Evolutionary conservation across 2,888 invertebrate genomes (phyloP), one percentile per base, ranked within the genome.

Genomic region (Nephrotoma guestfalica): DNA sequence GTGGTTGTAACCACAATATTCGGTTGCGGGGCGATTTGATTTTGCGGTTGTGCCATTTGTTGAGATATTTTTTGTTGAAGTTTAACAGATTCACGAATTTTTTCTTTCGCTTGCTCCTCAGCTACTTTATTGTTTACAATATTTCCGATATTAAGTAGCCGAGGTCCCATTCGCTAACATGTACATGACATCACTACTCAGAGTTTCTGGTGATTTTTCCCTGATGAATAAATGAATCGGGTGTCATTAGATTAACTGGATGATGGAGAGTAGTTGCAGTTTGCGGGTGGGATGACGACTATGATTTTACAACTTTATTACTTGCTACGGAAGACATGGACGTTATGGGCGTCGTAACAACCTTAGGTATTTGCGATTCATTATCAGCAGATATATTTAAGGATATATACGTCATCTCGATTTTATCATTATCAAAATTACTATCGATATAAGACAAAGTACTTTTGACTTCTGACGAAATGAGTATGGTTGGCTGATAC

Each of bases 221-320:
- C 93, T 88, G 93, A 93, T 0, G 94, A 93, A 88, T 93, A 89
- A 97, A 97, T 18, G 96, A 97, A 89, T 97, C 97, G 0, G 97
- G 97, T 0, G 97, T 97, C 95, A 97, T 96, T 41, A 97, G 93
- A 89, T 95, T 96, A 41, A 96, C 91, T 42, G 92, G 92, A 9
- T 40, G 30, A 7, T 15, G n/a, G 18, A 57, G 15, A 41, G 57
- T 41, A 9, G 51, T 51, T 57, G 57, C 86, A 2, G 57, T 51
- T n/a, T 11, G 45, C 13, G 86, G 7, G 4, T 15, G n/a, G 2
- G 47, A 6, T n/a, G 57, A 41, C 6, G 57, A 9, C n/a, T 40
- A 41, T 41, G 86, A 57, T 57, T 51, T 86, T 71, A 2, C 9
- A 6, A 47, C n/a, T 84, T 42, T 41, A n/a, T 41, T n/a, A 15